phyloP scores from a whole-genome alignment of 2,888 invertebrate species.

The Brachynemurus nebulosus region DNA sequence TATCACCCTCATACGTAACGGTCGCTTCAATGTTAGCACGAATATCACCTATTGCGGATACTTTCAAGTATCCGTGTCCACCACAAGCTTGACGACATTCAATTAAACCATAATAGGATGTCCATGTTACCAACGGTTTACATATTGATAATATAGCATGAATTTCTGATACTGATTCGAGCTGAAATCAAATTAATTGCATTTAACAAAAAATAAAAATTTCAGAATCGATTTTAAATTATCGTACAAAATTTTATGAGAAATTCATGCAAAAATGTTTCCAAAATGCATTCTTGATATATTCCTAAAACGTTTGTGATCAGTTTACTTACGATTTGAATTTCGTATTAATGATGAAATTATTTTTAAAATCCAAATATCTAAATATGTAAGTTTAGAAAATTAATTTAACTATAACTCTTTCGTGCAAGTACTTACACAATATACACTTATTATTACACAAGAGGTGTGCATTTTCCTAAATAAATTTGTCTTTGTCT shows the following conservation, averaged over 20 bases:
- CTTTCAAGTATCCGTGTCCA: slow-evolving; percentile 71
- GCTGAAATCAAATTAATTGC: slow-evolving; percentile 30
- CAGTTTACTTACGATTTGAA: no score
- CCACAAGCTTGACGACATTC: slow-evolving; percentile 80
- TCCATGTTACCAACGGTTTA: slow-evolving; percentile 63
- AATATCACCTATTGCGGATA: slow-evolving; percentile 72
- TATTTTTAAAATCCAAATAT: no score
- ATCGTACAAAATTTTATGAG: background rate
- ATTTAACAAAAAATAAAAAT: background rate
- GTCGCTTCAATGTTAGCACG: slow-evolving; percentile 79
- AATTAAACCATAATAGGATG: slow-evolving; percentile 58
- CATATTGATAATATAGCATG: slow-evolving; percentile 54
- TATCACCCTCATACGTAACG: slow-evolving; percentile 89
- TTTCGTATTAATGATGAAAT: no score
- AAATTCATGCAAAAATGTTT: slow-evolving; percentile 24
- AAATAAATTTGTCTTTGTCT: no score
- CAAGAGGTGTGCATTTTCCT: no score
- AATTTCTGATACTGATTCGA: slow-evolving; percentile 51
- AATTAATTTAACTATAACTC: no score
- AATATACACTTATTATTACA: no score
- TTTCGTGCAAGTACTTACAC: no score
- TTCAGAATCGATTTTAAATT: background rate
- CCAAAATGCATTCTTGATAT: no score
- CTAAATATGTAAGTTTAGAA: no score
- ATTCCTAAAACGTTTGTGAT: no score